Evolutionary conservation across 2,113 vertebrate species (phyloP), one percentile per base, ranked within the genome.

Genomic region (Periophthalmus modestus): DNA sequence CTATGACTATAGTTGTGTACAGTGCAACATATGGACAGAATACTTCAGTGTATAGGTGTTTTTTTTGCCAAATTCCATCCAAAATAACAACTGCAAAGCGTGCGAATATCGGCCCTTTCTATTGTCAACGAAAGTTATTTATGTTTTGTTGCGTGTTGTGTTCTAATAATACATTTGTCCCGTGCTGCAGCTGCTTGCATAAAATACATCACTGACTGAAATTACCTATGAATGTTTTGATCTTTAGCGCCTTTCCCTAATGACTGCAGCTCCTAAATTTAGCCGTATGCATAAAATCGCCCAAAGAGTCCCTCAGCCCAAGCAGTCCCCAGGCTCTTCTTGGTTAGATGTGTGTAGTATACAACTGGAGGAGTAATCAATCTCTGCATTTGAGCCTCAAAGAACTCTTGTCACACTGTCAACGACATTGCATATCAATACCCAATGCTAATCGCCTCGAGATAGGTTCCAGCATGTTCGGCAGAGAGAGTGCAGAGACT

Each of bases 171-270:
- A 34, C 34, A 65, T 65, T 21, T 34, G 2, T n/a, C 34, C 10
- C 11, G 62, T n/a, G 62, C 62, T n/a, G 33, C 62, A 43, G 62
- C 62, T 4, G 34, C 33, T 63, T 36, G 33, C 34, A 65, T 12
- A 19, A 43, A 65, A 39, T 39, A 65, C 4, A n/a, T 65, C 62
- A 65, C 62, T 36, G 33, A 65, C 62, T 65, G 62, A 65, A 65
- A 65, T 65, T 65, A 65, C 62, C 62, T 65, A 16, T 63, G 62
- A 65, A 39, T 65, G 34, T 65, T 65, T 65, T 65, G 62, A 65
- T 65, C 62, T 65, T 65, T 65, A 65, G 34, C 34, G 19, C 34
- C 34, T 39, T 18, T 65, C 62, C 62, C 62, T 65, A 65, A 65
- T 65, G 62, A 65, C 34, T n/a, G 33, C 19, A 12, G 62, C 7